Conservation (phyloP, 2,797 vertebrate species). For the Diceros bicornis region DNA sequence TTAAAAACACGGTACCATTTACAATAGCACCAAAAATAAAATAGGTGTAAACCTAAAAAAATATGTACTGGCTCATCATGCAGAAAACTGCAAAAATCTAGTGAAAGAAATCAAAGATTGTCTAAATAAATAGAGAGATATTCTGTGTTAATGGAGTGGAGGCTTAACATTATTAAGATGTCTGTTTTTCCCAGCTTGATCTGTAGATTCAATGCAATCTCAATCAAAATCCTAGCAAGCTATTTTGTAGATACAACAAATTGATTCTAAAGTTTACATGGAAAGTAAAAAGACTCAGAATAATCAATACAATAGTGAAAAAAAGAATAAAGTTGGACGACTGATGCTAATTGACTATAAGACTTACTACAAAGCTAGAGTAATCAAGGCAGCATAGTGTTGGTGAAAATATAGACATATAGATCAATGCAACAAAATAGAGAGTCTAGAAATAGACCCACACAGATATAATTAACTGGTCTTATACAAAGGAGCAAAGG, state of each 20-base stretch:
- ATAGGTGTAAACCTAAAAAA: neutral
- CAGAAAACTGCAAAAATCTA: neutral
- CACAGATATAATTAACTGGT: neutral
- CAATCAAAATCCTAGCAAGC: neutral
- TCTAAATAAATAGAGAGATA: neutral
- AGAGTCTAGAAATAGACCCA: neutral
- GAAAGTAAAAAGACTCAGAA: neutral
- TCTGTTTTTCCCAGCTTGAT: neutral
- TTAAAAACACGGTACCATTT: neutral
- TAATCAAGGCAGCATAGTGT: neutral
- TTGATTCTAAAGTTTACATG: neutral
- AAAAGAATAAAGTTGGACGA: neutral
- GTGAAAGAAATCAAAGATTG: conserved; percentile 11
- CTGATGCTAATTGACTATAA: neutral
- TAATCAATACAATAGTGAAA: neutral
- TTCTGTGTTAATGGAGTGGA: neutral
- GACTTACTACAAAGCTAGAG: neutral
- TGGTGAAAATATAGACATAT: neutral
- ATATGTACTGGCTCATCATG: neutral
- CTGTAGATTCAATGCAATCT: neutral
- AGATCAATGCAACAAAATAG: neutral
- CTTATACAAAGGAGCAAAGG: neutral
- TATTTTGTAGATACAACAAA: neutral
- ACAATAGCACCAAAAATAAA: neutral
- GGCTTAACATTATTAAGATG: neutral